A percentile compares a stretch with the other conserved stretches of the same genome.
Conservation (phyloP, 2,888 invertebrate species). For the Ceraclea dissimilis region DNA sequence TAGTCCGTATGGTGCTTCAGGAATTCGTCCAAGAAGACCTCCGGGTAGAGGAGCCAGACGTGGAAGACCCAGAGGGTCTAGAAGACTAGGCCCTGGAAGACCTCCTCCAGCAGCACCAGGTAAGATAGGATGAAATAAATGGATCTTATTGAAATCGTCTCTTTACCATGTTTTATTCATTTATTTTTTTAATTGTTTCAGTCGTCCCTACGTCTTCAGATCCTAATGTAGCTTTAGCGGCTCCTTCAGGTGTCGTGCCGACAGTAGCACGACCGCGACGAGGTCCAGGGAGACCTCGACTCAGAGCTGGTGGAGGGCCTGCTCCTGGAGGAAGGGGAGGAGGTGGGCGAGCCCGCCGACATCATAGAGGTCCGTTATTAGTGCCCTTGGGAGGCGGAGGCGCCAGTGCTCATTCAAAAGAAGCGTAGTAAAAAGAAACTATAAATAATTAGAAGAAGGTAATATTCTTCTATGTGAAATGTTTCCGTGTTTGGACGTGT, state of each 20-base stretch:
- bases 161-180: too few relatives aligned
- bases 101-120: constrained; percentile 22
- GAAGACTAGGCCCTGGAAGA: constrained; percentile 46
- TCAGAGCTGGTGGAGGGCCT: constrained; percentile 28
- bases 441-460: too few relatives aligned
- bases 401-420: neutral
- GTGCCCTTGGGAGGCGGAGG: constrained; percentile 41
- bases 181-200: constrained; percentile 5
- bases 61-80: constrained; percentile 67
- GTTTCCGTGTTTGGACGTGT: too few relatives aligned
- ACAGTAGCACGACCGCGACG: constrained; percentile 25
- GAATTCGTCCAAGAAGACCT: constrained; percentile 34
- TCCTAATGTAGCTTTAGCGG: constrained; percentile 9
- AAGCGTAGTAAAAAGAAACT: neutral
- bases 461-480: too few relatives aligned
- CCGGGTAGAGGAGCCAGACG: constrained; percentile 53
- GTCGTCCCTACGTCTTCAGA: constrained; percentile 10
- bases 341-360: constrained; percentile 30
- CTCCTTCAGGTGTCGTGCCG: constrained; percentile 18
- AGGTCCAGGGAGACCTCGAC: constrained; percentile 35
- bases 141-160: neutral
- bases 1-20: constrained; percentile 19
- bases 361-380: constrained; percentile 40
- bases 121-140: neutral
- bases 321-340: constrained; percentile 24